Conservation (phyloP, 2,888 invertebrate species). For the Trimorus sp. region DNA sequence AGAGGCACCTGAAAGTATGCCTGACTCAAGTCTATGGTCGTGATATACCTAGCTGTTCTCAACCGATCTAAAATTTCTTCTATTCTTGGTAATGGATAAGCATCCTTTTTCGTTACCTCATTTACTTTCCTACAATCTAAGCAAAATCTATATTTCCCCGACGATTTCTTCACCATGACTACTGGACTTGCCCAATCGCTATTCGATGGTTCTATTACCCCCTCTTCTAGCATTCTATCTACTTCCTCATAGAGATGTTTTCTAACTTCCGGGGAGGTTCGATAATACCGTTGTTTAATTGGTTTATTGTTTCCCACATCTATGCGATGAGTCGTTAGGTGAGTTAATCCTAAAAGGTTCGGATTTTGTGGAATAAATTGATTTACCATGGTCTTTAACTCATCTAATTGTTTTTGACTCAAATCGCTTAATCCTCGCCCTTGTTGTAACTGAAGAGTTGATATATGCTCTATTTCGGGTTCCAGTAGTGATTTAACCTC, state of each 20-base stretch:
- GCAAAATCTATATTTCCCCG: conserved; percentile 8
- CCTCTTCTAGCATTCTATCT: conserved; percentile 9
- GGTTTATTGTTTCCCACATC: too few species aligned
- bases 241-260: not conserved
- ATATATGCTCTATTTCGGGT: too few species aligned
- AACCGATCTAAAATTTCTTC: not conserved
- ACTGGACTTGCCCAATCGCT: conserved; percentile 11
- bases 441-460: too few species aligned
- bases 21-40: conserved; percentile 1
- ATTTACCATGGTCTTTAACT: too few species aligned
- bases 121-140: conserved; percentile 12
- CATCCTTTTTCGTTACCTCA: not conserved
- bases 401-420: too few species aligned
- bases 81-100: conserved; percentile 15
- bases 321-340: too few species aligned
- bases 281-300: too few species aligned
- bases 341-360: too few species aligned
- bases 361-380: too few species aligned
- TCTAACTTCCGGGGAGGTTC: too few species aligned
- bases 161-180: not conserved
- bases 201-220: not conserved
- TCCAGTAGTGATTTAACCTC: too few species aligned
- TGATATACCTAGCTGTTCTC: not conserved
- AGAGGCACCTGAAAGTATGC: not conserved
- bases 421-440: too few species aligned